These are phyloP conservation scores for Battus philenor DNA, from an alignment of 1,140 invertebrate genomes.

Conservation along the genomic window DNA sequence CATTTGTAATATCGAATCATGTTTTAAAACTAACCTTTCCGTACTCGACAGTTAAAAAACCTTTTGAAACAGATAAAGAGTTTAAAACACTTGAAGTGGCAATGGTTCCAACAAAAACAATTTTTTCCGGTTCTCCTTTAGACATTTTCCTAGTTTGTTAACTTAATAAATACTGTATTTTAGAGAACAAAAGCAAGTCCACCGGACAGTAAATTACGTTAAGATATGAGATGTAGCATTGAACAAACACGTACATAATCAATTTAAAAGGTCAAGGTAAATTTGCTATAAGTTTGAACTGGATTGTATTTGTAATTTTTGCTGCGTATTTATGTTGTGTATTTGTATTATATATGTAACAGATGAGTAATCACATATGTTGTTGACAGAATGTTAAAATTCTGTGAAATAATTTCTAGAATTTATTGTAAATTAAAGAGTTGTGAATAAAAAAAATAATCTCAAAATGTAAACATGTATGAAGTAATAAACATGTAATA, in stretches of 20 bases:
- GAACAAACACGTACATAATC: no score
- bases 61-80: constrained; percentile 33
- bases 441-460: no score
- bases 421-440: no score
- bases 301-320: no score
- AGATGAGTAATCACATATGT: no score
- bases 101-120: constrained; percentile 50
- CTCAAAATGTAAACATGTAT: no score
- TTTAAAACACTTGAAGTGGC: constrained; percentile 36
- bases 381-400: no score
- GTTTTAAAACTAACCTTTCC: constrained; percentile 54
- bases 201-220: constrained; percentile 2
- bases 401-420: no score
- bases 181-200: background rate
- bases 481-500: no score
- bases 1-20: no score
- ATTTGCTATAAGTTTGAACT: background rate
- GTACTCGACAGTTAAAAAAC: constrained; percentile 48
- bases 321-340: no score
- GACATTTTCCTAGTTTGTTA: constrained; percentile 13
- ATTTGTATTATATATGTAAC: no score
- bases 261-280: constrained; percentile 14
- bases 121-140: constrained; percentile 23
- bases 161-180: constrained; percentile 14
- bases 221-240: constrained; percentile 12